phyloP scores from a whole-genome alignment of 2,113 vertebrate species.

The Nipponia nippon region DNA sequence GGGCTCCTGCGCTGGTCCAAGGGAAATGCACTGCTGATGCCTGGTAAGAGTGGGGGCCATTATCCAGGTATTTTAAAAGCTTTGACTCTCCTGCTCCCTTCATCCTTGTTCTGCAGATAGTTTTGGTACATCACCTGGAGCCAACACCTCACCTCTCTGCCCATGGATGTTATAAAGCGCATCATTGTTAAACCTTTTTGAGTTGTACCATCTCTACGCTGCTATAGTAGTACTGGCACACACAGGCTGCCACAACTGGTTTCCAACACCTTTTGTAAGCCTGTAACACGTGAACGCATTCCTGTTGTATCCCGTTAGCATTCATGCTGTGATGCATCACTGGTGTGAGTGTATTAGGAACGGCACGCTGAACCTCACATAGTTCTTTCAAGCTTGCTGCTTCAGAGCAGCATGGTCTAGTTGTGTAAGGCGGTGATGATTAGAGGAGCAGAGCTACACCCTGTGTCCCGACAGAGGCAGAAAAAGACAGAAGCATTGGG shows the following conservation, averaged over 20 bases:
- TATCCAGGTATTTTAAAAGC: neutral
- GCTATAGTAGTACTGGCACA: too few relatives aligned
- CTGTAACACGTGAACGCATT: neutral
- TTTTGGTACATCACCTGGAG: neutral
- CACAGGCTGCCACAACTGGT: neutral
- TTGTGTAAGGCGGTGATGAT: too few relatives aligned
- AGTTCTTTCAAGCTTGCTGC: neutral
- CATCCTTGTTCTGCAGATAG: neutral
- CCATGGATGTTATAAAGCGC: neutral
- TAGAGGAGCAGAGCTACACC: neutral
- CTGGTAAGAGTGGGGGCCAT: neutral
- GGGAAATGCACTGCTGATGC: neutral
- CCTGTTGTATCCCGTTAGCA: neutral
- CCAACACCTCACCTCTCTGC: neutral
- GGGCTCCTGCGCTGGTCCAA: neutral
- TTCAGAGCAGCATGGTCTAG: neutral
- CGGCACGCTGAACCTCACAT: neutral
- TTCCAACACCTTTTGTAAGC: neutral
- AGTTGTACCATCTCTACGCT: accelerated
- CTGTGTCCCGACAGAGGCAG: neutral
- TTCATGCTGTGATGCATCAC: neutral
- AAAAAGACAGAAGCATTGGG: accelerated
- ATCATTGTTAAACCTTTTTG: neutral
- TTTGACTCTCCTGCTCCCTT: neutral
- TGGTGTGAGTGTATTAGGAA: neutral